phyloP scores from a whole-genome alignment of 2,888 invertebrate species.

The Priocnemis perturbator region DNA sequence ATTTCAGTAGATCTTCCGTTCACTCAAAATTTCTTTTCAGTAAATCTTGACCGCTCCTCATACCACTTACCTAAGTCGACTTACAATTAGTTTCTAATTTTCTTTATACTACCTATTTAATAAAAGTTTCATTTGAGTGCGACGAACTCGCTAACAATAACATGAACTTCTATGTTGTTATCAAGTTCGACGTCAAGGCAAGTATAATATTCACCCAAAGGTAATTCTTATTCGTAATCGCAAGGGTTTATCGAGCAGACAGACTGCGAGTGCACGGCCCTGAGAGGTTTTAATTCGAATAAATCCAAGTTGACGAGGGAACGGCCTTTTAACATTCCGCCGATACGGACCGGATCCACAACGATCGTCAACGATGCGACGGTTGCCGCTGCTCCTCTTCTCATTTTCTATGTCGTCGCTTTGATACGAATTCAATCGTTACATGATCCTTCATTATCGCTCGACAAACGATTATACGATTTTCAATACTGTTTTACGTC shows the following conservation, averaged over 20 bases:
- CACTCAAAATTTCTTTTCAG: too few species aligned
- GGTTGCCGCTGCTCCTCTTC: slow-evolving; percentile 26
- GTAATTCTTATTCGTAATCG: background rate
- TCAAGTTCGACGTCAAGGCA: background rate
- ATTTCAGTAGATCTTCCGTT: too few species aligned
- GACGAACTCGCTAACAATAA: too few species aligned
- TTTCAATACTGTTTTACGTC: slow-evolving; percentile 11
- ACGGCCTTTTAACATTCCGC: slow-evolving; percentile 74
- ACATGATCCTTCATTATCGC: background rate
- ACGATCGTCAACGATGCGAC: slow-evolving; percentile 38
- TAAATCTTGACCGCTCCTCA: too few species aligned
- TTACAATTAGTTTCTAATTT: too few species aligned
- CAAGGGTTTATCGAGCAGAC: slow-evolving; percentile 18
- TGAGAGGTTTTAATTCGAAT: slow-evolving; percentile 72
- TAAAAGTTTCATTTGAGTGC: too few species aligned
- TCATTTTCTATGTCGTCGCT: slow-evolving; percentile 16
- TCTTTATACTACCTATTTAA: too few species aligned
- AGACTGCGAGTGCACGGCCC: slow-evolving; percentile 57
- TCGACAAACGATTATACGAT: background rate
- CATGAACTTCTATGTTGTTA: too few species aligned
- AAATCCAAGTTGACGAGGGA: slow-evolving; percentile 74
- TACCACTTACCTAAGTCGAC: too few species aligned
- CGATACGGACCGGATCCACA: slow-evolving; percentile 61
- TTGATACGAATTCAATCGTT: slow-evolving; percentile 11
- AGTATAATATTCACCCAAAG: background rate